Conservation (phyloP, 2,888 invertebrate genomes). For the Plagodis dolabraria region DNA sequence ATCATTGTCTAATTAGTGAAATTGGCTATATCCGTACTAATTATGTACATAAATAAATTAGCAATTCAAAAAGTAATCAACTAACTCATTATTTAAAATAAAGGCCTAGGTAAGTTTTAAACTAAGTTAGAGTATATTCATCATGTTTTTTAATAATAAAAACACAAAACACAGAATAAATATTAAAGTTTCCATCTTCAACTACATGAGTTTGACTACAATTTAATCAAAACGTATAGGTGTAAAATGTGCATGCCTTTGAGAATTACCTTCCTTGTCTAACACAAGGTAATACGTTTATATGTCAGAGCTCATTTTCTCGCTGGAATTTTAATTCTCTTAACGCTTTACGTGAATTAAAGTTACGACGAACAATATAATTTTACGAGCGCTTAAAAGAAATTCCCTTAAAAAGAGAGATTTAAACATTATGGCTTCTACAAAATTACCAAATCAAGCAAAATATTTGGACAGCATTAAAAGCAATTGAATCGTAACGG, state of each 20-base stretch:
- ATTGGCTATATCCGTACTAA: too few relatives aligned
- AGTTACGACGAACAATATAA: slow-evolving; percentile 71
- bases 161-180: too few relatives aligned
- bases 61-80: too few relatives aligned
- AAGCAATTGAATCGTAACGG: slow-evolving; percentile 58
- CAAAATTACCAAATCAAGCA: slow-evolving; percentile 45
- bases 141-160: too few relatives aligned
- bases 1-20: too few relatives aligned
- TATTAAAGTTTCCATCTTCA: too few relatives aligned
- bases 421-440: slow-evolving; percentile 45
- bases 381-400: slow-evolving; percentile 65
- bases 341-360: slow-evolving; percentile 69
- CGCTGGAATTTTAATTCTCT: slow-evolving; percentile 74
- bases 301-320: slow-evolving; percentile 71
- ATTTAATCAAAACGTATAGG: neutral
- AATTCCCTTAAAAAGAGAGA: slow-evolving; percentile 55
- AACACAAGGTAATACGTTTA: slow-evolving; percentile 72
- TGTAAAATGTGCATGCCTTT: slow-evolving; percentile 44
- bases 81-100: too few relatives aligned
- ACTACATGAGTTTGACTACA: slow-evolving; percentile 4
- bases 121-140: too few relatives aligned
- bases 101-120: too few relatives aligned
- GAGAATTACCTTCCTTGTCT: slow-evolving; percentile 37
- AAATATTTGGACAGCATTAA: slow-evolving; percentile 54
- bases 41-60: too few relatives aligned